phyloP scores from a whole-genome alignment of 2,888 invertebrate species.

The Minunthozetes semirufus region DNA sequence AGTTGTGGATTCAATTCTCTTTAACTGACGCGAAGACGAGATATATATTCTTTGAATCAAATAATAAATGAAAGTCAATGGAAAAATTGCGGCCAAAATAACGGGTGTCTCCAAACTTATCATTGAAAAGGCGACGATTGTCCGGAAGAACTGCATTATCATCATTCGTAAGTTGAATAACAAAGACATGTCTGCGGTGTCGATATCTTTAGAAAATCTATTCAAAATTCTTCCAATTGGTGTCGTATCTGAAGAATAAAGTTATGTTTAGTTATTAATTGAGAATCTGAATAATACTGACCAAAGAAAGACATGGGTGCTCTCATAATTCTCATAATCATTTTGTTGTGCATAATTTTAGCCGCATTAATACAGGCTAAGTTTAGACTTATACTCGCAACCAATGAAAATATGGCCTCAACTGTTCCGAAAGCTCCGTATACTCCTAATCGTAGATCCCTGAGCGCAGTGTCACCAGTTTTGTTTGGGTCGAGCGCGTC shows the following conservation, averaged over 20 bases:
- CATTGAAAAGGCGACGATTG: slow-evolving; percentile 42
- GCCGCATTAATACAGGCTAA: slow-evolving; percentile 56
- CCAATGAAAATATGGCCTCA: slow-evolving; percentile 42
- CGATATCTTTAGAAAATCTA: slow-evolving; percentile 44
- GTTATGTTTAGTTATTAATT: background rate
- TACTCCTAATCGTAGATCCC: slow-evolving; percentile 49
- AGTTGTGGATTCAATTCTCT: slow-evolving; percentile 83
- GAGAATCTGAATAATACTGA: background rate
- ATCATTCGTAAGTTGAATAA: slow-evolving; percentile 42
- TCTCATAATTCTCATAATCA: slow-evolving; percentile 44
- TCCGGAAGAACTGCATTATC: slow-evolving; percentile 40
- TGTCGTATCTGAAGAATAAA: slow-evolving; percentile 42
- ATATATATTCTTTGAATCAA: slow-evolving; percentile 70
- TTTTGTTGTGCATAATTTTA: slow-evolving; percentile 42
- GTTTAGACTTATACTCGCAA: slow-evolving; percentile 44
- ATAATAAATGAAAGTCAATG: slow-evolving; percentile 46
- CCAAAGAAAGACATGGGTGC: slow-evolving; percentile 49
- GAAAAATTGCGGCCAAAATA: slow-evolving; percentile 47
- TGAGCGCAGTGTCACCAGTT: slow-evolving; percentile 39
- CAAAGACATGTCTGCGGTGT: slow-evolving; percentile 44
- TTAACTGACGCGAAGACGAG: slow-evolving; percentile 83
- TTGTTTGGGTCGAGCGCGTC: slow-evolving; percentile 40
- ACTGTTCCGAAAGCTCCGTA: slow-evolving; percentile 50
- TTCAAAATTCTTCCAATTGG: slow-evolving; percentile 43
- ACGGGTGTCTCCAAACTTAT: slow-evolving; percentile 47